These are phyloP conservation scores for Marisa cornuarietis DNA, from an alignment of 1,140 invertebrate genomes.

Conservation along the genomic window DNA sequence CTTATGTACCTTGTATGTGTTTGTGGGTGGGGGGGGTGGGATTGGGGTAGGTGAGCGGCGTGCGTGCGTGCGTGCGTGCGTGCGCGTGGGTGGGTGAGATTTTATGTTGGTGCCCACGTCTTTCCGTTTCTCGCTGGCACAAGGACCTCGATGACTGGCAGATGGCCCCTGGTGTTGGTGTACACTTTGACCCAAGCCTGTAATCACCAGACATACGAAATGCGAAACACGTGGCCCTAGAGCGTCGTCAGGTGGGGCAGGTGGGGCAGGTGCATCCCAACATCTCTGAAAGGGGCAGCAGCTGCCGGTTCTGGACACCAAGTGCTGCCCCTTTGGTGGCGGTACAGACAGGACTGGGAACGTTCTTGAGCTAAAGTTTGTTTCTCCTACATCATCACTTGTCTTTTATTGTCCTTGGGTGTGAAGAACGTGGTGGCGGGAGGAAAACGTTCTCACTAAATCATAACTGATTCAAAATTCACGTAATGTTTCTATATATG, in stretches of 20 bases:
- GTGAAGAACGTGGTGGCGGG: background rate
- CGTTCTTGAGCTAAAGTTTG: background rate
- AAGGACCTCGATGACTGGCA: background rate
- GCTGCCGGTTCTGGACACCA: too few relatives aligned
- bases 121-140: background rate
- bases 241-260: background rate
- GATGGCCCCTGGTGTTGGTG: background rate
- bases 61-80: constrained; percentile 7
- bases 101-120: background rate
- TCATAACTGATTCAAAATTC: too few relatives aligned
- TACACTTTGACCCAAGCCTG: background rate
- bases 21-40: background rate
- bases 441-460: background rate
- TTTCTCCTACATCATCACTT: background rate
- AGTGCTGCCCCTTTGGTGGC: too few relatives aligned
- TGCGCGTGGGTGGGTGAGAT: background rate
- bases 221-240: too few relatives aligned
- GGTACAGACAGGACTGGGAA: too few relatives aligned
- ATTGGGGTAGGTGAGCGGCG: background rate
- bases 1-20: background rate
- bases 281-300: too few relatives aligned
- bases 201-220: background rate
- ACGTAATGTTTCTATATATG: too few relatives aligned
- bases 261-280: background rate
- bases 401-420: background rate